Conservation (phyloP, 2,888 invertebrate species). For the Volucella zonaria region DNA sequence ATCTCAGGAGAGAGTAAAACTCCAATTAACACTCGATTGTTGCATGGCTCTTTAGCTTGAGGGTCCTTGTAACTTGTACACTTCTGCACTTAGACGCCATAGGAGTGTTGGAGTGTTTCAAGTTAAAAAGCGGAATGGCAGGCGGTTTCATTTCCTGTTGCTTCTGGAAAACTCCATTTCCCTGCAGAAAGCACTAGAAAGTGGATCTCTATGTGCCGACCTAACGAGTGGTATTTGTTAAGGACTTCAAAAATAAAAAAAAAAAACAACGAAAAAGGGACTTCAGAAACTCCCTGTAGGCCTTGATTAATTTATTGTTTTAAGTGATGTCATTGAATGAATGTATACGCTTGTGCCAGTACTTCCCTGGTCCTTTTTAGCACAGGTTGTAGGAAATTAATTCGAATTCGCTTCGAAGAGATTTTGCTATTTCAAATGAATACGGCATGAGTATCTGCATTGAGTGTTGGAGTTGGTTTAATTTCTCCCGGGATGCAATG, state of each 20-base stretch:
- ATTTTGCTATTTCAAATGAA: constrained; percentile 14
- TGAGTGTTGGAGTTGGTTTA: constrained; percentile 14
- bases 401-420: constrained; percentile 36
- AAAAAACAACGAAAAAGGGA: constrained; percentile 5
- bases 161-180: constrained; percentile 51
- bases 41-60: constrained; percentile 57
- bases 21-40: constrained; percentile 71
- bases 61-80: constrained; percentile 59
- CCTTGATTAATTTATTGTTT: constrained; percentile 71
- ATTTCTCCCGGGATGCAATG: background rate
- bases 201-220: constrained; percentile 29
- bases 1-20: constrained; percentile 32
- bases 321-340: constrained; percentile 45
- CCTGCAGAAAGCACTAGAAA: constrained; percentile 32
- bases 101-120: constrained; percentile 53
- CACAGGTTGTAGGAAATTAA: constrained; percentile 32
- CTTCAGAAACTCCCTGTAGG: constrained; percentile 35
- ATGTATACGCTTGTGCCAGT: constrained; percentile 43
- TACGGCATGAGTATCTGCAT: background rate
- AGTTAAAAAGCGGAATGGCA: constrained; percentile 42
- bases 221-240: constrained; percentile 62
- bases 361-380: constrained; percentile 14
- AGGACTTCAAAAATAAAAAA: constrained; percentile 17
- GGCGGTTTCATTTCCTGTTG: constrained; percentile 60
- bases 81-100: constrained; percentile 37